Evolutionary conservation across 2,888 invertebrate genomes (phyloP), one percentile per base, ranked within the genome.

Genomic region (Syritta pipiens): DNA sequence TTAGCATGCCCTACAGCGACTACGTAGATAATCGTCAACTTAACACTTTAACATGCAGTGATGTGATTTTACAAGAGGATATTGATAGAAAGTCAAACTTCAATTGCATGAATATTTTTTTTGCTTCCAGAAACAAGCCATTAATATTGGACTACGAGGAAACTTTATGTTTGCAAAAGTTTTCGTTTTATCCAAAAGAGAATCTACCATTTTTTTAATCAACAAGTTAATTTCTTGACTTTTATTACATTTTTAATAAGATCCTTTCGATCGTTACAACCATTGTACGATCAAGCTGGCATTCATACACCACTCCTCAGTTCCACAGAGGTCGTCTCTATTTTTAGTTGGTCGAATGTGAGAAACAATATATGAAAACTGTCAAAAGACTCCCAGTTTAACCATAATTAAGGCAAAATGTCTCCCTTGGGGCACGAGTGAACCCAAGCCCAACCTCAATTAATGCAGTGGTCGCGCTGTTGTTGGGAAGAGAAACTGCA

Each of bases 351-450:
- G 40, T 26, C 60, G 28, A 77, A 77, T 77, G 72, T 65, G 53
- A 77, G 72, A 65, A 67, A 26, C 72, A 67, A 46, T 60, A 53
- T 65, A 65, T 74, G 79, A 74, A 79, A 76, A 81, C 81, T 83
- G 84, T 83, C 84, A 83, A 84, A 85, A 83, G 83, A 81, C 82
- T 67, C 81, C 85, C 85, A 85, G 85, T 85, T 85, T 85, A 85
- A 84, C 82, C 83, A 84, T 85, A 84, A 85, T 85, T 85, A 83
- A 79, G 72, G 81, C 83, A 75, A 81, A 79, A 81, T 76, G 72
- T 79, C 71, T 79, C 79, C 79, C 79, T 79, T 74, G 79, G 74
- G 79, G 79, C 79, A 79, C 62, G 74, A 68, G 68, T 79, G 79
- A 79, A 79, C 79, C 79, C 67, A 74, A 68, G 74, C 79, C 79